Conservation (phyloP, 2,113 vertebrate genomes). For the Microcebus jonahi region DNA sequence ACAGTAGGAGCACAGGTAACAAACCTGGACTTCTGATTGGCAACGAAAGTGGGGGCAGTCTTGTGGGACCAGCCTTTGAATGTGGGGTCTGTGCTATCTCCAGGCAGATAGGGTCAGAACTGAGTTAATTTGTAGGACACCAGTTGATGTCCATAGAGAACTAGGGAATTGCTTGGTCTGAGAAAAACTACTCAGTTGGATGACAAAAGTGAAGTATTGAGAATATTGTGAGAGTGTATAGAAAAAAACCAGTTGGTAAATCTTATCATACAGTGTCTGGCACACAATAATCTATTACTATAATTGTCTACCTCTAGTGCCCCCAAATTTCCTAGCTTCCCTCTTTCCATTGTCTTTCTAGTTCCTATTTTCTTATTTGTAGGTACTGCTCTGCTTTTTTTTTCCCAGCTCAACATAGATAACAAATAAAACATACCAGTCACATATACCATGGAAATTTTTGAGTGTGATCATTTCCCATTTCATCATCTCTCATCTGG, state of each 20-base stretch:
- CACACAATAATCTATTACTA: not conserved
- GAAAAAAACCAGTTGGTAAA: not conserved
- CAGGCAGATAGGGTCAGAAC: not conserved
- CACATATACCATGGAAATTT: not conserved
- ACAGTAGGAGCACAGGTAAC: constrained; percentile 11
- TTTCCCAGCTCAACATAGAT: not conserved
- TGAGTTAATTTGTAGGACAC: not conserved
- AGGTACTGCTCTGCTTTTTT: not conserved
- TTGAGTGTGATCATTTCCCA: not conserved
- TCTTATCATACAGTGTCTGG: not conserved
- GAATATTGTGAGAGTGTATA: not conserved
- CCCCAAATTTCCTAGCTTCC: not conserved
- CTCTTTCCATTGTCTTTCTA: not conserved
- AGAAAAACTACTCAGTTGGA: not conserved
- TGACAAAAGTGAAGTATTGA: not conserved
- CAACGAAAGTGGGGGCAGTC: not conserved
- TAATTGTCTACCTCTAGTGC: not conserved
- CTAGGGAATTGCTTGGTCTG: not conserved
- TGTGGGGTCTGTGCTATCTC: not conserved
- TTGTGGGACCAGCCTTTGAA: not conserved
- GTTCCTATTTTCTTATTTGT: constrained; percentile 2
- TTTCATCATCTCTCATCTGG: not conserved
- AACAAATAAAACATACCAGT: not conserved
- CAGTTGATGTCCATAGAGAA: not conserved
- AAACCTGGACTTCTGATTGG: not conserved